Conservation (phyloP, 1,140 invertebrate species). For the Elysia chlorotica region DNA sequence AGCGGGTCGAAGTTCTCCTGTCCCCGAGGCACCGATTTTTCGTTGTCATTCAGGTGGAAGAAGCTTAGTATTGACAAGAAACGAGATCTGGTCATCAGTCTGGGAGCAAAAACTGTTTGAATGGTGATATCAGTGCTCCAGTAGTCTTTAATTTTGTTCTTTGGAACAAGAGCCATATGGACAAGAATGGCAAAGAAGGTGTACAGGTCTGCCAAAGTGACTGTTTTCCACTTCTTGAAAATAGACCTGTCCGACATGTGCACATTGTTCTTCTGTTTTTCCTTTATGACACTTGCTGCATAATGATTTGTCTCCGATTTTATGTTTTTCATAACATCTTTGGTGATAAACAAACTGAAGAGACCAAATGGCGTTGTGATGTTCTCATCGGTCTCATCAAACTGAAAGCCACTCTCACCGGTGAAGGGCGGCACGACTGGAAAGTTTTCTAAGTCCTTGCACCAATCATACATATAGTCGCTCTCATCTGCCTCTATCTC, state of each 20-base stretch:
- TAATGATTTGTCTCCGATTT: too few relatives aligned
- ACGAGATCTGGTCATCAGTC: background rate
- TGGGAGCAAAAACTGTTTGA: background rate
- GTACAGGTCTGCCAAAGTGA: background rate
- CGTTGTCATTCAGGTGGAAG: conserved; percentile 7
- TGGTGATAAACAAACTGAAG: too few relatives aligned
- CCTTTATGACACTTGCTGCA: too few relatives aligned
- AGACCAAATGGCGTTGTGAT: too few relatives aligned
- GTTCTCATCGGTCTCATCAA: too few relatives aligned
- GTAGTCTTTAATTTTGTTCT: conserved; percentile 1
- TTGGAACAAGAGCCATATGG: conserved; percentile 2
- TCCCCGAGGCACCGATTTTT: background rate
- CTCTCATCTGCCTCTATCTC: too few relatives aligned
- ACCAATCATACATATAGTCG: too few relatives aligned
- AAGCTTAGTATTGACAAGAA: conserved; percentile 1
- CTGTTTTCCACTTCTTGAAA: background rate
- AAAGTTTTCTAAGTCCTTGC: too few relatives aligned
- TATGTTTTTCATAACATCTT: too few relatives aligned
- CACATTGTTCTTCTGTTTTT: too few relatives aligned
- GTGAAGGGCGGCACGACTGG: too few relatives aligned
- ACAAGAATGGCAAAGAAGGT: conserved; percentile 4
- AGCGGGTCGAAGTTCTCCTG: background rate
- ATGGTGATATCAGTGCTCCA: background rate
- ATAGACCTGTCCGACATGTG: background rate
- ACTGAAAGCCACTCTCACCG: too few relatives aligned